Evolutionary conservation across 2,888 invertebrate species (phyloP).

Genomic region (Mylabris sibirica): DNA sequence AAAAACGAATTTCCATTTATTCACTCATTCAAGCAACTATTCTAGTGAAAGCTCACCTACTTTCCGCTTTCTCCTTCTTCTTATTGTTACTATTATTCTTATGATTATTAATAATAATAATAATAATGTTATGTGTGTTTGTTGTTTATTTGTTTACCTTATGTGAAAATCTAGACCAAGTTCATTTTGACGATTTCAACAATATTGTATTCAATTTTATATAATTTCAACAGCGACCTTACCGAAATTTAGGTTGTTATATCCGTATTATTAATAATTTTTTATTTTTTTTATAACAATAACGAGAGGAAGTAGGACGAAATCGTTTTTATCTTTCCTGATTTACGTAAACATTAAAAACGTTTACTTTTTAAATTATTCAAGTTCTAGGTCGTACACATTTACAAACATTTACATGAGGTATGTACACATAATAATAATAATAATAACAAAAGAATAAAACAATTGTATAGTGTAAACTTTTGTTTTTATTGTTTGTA

Average conservation of each 20-base stretch:
- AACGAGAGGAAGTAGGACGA: background rate
- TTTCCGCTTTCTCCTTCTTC: background rate
- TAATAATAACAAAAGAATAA: too few species aligned
- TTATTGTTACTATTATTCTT: background rate
- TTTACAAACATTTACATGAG: too few species aligned
- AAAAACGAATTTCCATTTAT: background rate
- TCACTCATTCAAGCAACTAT: background rate
- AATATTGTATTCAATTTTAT: background rate
- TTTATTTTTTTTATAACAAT: too few species aligned
- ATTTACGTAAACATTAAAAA: slow-evolving; percentile 4
- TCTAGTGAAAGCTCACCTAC: slow-evolving; percentile 1
- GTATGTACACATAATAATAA: background rate
- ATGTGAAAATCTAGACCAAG: slow-evolving; percentile 1
- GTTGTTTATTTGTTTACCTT: background rate
- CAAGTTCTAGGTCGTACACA: slow-evolving; percentile 5
- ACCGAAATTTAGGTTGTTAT: slow-evolving; percentile 3
- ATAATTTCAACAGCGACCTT: background rate
- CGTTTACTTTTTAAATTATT: slow-evolving; percentile 11
- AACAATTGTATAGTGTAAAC: background rate
- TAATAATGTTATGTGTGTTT: too few species aligned
- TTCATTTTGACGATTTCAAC: background rate
- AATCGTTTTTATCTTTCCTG: background rate
- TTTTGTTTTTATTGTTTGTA: background rate
- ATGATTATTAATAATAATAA: background rate
- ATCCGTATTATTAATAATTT: background rate